A percentile compares a stretch with the other conserved stretches of the same genome.
phyloP scores from a whole-genome alignment of 1,140 invertebrate species.

The Dysdera silvatica region DNA sequence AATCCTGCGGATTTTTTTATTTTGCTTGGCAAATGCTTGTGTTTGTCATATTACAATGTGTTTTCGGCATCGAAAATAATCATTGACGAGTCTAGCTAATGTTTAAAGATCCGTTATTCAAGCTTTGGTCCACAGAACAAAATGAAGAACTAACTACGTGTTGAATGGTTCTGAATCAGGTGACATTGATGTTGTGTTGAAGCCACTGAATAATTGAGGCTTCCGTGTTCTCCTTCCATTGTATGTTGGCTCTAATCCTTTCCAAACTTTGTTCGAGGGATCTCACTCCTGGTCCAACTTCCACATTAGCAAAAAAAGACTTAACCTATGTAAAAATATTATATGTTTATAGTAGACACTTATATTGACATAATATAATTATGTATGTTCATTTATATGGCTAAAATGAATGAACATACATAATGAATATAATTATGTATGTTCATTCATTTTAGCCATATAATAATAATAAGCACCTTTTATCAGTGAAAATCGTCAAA shows the following conservation, averaged over 20 bases:
- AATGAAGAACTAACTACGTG: too few relatives aligned
- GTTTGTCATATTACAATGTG: too few relatives aligned
- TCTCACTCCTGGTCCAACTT: conserved; percentile 58
- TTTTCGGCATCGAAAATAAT: too few relatives aligned
- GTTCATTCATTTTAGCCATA: background rate
- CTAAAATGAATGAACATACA: conserved; percentile 10
- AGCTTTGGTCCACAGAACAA: too few relatives aligned
- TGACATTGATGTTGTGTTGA: conserved; percentile 24
- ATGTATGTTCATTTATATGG: conserved; percentile 36
- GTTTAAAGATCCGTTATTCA: too few relatives aligned
- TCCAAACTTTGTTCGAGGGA: conserved; percentile 65
- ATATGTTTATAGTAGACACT: conserved; percentile 27
- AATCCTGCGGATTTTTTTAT: too few relatives aligned
- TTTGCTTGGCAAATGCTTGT: too few relatives aligned
- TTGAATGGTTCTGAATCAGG: too few relatives aligned
- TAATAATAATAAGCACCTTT: conserved; percentile 9
- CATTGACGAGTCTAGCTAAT: too few relatives aligned
- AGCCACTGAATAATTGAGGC: conserved; percentile 54
- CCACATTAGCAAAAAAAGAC: conserved; percentile 57
- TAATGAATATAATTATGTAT: background rate
- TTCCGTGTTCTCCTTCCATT: conserved; percentile 62
- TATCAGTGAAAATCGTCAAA: too few relatives aligned
- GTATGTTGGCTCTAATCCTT: conserved; percentile 67
- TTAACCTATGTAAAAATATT: conserved; percentile 50
- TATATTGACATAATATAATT: conserved; percentile 64